Evolutionary conservation across 2,113 vertebrate species (phyloP).

Genomic region (Ptyas mucosa): DNA sequence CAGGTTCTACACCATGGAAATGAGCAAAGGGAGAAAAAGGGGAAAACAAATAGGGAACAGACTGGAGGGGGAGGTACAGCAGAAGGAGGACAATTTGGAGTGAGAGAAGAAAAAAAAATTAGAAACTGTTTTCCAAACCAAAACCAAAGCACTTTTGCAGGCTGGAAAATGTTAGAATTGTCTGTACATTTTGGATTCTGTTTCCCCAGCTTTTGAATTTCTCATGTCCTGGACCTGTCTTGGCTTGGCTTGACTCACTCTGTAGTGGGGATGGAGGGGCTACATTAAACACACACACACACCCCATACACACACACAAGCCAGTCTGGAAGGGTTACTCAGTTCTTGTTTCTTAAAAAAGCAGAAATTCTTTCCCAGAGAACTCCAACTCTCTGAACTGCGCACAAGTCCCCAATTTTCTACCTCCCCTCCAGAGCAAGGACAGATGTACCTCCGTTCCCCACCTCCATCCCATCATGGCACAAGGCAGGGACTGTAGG

Average conservation of each 20-base stretch:
- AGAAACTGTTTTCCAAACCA: neutral
- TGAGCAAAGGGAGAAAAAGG: neutral
- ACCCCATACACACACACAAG: too few relatives aligned
- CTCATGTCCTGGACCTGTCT: neutral
- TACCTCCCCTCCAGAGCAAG: neutral
- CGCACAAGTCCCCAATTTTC: neutral
- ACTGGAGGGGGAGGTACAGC: neutral
- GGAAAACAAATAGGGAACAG: neutral
- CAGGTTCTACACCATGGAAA: neutral
- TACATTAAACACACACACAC: too few relatives aligned
- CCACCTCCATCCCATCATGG: neutral
- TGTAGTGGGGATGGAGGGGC: neutral
- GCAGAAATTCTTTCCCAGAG: neutral
- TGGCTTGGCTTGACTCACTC: neutral
- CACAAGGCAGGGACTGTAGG: neutral
- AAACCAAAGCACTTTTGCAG: conserved; percentile 6
- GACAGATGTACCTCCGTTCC: neutral
- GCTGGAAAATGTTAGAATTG: conserved; percentile 17
- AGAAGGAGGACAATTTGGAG: neutral
- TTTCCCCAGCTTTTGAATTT: neutral
- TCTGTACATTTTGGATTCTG: neutral
- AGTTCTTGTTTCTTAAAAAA: neutral
- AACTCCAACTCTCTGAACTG: neutral
- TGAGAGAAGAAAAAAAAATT: neutral
- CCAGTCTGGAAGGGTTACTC: neutral